Evolutionary conservation across 2,797 vertebrate species (phyloP), one percentile per base, ranked within the genome.

Genomic region (Syngnathus acus): DNA sequence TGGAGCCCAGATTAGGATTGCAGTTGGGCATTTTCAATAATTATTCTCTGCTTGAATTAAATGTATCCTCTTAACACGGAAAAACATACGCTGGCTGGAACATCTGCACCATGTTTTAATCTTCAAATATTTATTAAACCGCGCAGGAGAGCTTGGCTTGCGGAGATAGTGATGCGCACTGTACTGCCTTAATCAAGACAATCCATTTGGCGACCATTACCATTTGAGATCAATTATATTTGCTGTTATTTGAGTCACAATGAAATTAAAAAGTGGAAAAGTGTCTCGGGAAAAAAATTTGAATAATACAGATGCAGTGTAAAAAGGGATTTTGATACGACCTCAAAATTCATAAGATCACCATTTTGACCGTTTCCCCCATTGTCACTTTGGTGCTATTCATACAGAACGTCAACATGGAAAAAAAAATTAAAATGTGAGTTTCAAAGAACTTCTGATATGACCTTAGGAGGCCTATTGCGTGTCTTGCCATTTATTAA

Each of bases 41-140:
- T 90, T 87, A 90, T 91, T 88, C 87, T 81, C 65, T 50, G 78
- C 82, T 84, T 89, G 84, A 90, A 89, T 89, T 89, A 89, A 90
- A 91, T n/a, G 64, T 79, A 88, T 89, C 88, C 85, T 91, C 88
- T 90, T 91, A 89, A 86, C 82, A 84, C 73, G 65, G 60, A 66
- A 79, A 89, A 89, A 84, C 88, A 91, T 87, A 89, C 82, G 78
- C 84, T 79, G 72, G 75, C 74, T 71, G 10, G 75, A 86, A 88
- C 82, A 88, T 90, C 88, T 88, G 86, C 69, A 86, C 74, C 71
- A 79, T 85, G 71, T 81, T 85, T 80, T 87, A 86, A 84, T 86
- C 79, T 81, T 64, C 80, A 86, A 86, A 87, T 82, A 86, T 84
- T 84, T 82, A 82, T 84, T 42, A 76, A 79, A 66, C 57, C 50